These are phyloP conservation scores for Motacilla tschutschensis DNA, from an alignment of 2,113 vertebrate genomes.

Conservation along the genomic window DNA sequence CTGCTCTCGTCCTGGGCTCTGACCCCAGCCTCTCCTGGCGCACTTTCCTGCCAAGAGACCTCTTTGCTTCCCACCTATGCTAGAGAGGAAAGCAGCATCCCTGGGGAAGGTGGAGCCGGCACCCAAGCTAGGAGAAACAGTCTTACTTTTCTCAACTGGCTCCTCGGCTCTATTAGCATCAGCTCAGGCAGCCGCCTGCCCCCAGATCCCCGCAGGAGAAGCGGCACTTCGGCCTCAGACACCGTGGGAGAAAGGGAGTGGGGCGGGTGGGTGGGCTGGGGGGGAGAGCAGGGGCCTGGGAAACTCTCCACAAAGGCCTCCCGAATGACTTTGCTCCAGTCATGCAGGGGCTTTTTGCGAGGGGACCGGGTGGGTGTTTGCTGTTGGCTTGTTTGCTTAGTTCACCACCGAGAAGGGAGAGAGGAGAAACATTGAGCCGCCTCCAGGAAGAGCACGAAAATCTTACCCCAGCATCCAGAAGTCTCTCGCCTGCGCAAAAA, in stretches of 20 bases:
- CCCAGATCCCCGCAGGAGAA: background rate
- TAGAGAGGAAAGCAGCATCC: background rate
- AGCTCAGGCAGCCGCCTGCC: background rate
- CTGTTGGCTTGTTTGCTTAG: slow-evolving; percentile 8
- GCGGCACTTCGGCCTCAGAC: background rate
- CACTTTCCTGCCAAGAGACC: background rate
- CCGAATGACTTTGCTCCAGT: background rate
- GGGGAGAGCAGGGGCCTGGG: background rate
- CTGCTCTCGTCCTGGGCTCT: background rate
- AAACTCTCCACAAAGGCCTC: slow-evolving; percentile 7
- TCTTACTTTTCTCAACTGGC: background rate
- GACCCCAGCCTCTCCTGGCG: background rate
- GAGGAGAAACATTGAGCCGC: background rate
- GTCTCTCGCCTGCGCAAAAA: slow-evolving; percentile 13
- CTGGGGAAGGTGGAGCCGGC: slow-evolving; percentile 3
- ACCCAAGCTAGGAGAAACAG: background rate
- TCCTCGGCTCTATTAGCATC: background rate
- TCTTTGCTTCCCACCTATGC: slow-evolving; percentile 4
- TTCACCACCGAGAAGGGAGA: background rate
- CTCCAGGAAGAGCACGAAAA: slow-evolving; percentile 39
- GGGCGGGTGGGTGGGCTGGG: background rate
- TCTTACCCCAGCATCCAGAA: slow-evolving; percentile 65
- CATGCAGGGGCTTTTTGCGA: background rate
- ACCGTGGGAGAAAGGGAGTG: background rate
- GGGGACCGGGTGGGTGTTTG: background rate